Conservation (phyloP, 1,140 invertebrate species). For the Diachasmimorpha longicaudata region DNA sequence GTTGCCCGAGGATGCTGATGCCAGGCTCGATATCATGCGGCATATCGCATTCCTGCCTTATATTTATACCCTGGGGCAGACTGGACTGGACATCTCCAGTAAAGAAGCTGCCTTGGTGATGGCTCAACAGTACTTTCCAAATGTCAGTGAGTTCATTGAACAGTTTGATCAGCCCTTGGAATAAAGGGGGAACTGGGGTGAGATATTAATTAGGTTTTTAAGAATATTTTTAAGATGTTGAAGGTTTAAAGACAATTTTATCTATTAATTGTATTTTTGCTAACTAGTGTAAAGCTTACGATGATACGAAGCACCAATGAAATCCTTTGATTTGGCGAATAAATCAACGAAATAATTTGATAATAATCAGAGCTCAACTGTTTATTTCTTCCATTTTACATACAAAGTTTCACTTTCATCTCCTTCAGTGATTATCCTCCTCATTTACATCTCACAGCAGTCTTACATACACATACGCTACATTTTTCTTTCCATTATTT, state of each 20-base stretch:
- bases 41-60: constrained; percentile 46
- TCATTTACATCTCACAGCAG: constrained; percentile 38
- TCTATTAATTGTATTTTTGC: too few species aligned
- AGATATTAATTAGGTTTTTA: too few species aligned
- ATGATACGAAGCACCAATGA: too few species aligned
- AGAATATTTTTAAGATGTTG: too few species aligned
- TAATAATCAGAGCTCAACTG: constrained; percentile 25
- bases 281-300: too few species aligned
- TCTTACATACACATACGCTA: constrained; percentile 31
- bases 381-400: constrained; percentile 39
- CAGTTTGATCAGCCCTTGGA: constrained; percentile 15
- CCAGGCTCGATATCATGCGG: constrained; percentile 39
- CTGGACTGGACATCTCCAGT: constrained; percentile 35
- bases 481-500: not conserved
- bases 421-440: not conserved
- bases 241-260: too few species aligned
- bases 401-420: constrained; percentile 26
- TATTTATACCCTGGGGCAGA: constrained; percentile 31
- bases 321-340: too few species aligned
- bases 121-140: constrained; percentile 38
- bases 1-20: constrained; percentile 30
- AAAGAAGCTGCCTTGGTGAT: constrained; percentile 35
- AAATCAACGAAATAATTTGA: not conserved
- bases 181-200: too few species aligned
- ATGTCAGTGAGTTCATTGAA: constrained; percentile 37